Evolutionary conservation across 35 echinoderm and acorn worm genomes (phyloP).

Genomic region (Ophiothrix spiculata): DNA sequence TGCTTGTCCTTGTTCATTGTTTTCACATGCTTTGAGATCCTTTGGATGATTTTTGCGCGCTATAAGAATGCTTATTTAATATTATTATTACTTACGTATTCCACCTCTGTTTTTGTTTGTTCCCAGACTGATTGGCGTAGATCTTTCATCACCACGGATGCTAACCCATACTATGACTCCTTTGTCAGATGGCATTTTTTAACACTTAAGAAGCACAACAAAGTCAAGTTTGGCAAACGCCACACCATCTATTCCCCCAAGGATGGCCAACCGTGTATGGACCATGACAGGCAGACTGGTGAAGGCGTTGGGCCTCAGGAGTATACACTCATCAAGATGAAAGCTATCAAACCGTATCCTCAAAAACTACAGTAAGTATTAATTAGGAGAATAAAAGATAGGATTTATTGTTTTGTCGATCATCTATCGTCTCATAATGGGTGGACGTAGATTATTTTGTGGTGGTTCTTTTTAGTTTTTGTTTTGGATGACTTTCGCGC

Average conservation of each 20-base stretch:
- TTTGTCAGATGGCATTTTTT: constrained; percentile 94
- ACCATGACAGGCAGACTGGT: constrained; percentile 88
- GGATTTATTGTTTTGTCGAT: too few species aligned
- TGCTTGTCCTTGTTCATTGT: too few species aligned
- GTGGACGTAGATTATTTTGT: too few species aligned
- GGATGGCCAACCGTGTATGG: constrained; percentile 99
- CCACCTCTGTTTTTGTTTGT: too few species aligned
- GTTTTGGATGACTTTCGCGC: too few species aligned
- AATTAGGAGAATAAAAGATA: too few species aligned
- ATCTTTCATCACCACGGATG: constrained; percentile 91
- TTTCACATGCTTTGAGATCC: too few species aligned
- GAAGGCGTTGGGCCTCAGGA: constrained; percentile 96
- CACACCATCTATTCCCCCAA: constrained; percentile 96
- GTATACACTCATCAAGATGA: constrained; percentile 99
- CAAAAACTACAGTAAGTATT: constrained; percentile 75
- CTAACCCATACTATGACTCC: constrained; percentile 92
- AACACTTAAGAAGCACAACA: constrained; percentile 62
- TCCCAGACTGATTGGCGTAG: constrained; percentile 94
- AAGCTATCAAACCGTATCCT: constrained; percentile 76
- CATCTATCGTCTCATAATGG: too few species aligned
- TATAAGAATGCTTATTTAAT: too few species aligned
- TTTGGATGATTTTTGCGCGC: too few species aligned
- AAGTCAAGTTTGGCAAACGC: constrained; percentile 97
- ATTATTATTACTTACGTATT: too few species aligned
- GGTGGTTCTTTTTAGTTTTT: too few species aligned